Base-by-base conservation (phyloP, 2,888 invertebrate genomes). In the Cephus spinipes region DNA sequence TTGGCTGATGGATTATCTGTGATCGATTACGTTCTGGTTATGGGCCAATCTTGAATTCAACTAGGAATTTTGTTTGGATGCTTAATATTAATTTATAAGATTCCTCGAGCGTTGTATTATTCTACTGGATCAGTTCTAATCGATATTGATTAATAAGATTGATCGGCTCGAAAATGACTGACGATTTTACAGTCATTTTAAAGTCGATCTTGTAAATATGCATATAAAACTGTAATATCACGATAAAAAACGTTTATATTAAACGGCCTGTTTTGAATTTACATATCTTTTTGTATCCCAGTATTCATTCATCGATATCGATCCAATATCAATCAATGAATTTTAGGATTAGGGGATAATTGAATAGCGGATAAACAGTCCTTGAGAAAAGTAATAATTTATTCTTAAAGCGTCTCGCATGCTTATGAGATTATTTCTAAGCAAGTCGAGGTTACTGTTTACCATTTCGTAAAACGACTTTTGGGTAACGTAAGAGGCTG, bases 351-450 rank as follows among this genome's bases (percentile, higher is more conserved):
- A 23, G 55, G 55, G 23, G 55, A 55, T 23, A 23, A 23, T 23
- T 23, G 23, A 55, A 55, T 23, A 0, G 23, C 90, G 73, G 88
- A 87, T 23, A 90, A 90, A 35, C 34, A 76, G 76, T 76, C 79
- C 82, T 81, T 81, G 78, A 75, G 79, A 77, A 55, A 15, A 55
- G 23, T 55, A 78, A 33, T 82, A 83, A 83, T 83, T 75, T 83
- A 83, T 83, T 82, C 83, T 55, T 77, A n/a, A 69, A 73, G 23
- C 79, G 9, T 71, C 71, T 33, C 31, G 31, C 30, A 31, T 71
- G 31, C 32, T 71, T 71, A 33, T 33, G 71, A 71, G 71, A 71
- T 71, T 71, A 31, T 33, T 71, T 32, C 31, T 71, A 15, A 33
- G 32, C 32, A 32, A 12, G 71, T 33, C 31, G 71, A 71, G 31